phyloP scores from a whole-genome alignment of 2,888 invertebrate genomes.

The Terebella lapidaria region DNA sequence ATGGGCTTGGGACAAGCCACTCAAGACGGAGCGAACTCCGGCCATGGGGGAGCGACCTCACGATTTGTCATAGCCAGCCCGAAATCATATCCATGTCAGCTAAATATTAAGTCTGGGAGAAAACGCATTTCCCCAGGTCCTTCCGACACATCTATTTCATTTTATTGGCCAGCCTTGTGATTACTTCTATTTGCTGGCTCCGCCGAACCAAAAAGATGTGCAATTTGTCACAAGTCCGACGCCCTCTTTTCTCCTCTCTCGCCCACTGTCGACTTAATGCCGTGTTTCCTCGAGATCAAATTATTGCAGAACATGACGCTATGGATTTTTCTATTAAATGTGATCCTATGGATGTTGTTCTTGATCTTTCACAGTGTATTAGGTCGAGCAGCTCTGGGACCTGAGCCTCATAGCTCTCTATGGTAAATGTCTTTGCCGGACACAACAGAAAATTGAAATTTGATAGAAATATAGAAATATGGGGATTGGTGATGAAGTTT shows the following conservation, averaged over 20 bases:
- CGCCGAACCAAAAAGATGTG: neutral
- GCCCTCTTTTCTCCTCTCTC: too few species aligned
- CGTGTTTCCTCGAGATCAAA: neutral
- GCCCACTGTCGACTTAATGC: neutral
- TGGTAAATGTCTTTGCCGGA: neutral
- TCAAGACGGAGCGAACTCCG: neutral
- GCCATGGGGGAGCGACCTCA: neutral
- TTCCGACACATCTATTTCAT: neutral
- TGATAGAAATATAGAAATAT: neutral
- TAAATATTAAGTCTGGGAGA: too few species aligned
- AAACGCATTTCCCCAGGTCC: neutral
- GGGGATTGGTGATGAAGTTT: neutral
- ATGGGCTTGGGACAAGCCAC: neutral
- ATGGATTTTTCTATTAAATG: neutral
- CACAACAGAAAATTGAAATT: neutral
- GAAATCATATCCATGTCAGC: too few species aligned
- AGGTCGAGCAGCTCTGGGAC: neutral
- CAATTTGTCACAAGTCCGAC: neutral
- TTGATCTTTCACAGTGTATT: neutral
- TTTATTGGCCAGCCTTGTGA: neutral
- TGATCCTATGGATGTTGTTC: neutral
- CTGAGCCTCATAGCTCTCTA: neutral
- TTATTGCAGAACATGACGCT: neutral
- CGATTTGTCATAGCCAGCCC: neutral
- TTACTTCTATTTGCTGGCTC: neutral